phyloP scores from a whole-genome alignment of 2,797 vertebrate genomes.

The Mallotus villosus region DNA sequence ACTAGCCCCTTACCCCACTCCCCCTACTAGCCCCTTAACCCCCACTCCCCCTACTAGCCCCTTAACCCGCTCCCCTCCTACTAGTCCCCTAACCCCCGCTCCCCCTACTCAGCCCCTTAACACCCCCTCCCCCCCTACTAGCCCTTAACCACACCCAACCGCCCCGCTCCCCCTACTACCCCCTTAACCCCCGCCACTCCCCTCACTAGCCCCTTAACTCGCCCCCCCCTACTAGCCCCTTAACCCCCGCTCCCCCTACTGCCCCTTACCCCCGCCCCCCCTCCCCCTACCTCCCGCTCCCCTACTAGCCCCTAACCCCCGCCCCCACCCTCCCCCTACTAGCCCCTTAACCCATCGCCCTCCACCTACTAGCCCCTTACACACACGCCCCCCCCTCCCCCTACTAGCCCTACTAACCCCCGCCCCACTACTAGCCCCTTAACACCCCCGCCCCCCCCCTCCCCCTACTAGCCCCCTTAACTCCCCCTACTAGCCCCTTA shows the following conservation, averaged over 20 bases:
- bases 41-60: constrained; percentile 11
- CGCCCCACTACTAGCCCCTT: constrained; percentile 12
- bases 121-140: constrained; percentile 5
- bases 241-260: constrained; percentile 7
- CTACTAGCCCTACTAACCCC: constrained; percentile 13
- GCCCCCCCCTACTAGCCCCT: constrained; percentile 11
- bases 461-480: constrained; percentile 9
- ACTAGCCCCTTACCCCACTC: no score
- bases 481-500: constrained; percentile 13
- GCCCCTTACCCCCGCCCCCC: constrained; percentile 15
- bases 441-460: no score
- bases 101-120: constrained; percentile 12
- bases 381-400: no score
- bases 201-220: constrained; percentile 32
- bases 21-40: constrained; percentile 13
- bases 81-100: constrained; percentile 14
- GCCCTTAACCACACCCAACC: no score
- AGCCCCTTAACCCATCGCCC: constrained; percentile 13
- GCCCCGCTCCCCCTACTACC: constrained; percentile 6
- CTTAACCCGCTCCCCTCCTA: constrained; percentile 5
- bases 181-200: constrained; percentile 12
- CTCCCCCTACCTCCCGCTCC: no score
- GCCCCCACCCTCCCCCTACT: constrained; percentile 4
- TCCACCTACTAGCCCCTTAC: constrained; percentile 13
- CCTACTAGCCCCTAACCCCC: constrained; percentile 13